Percentiles rank a stretch among this genome's conserved stretches.
Evolutionary conservation across 2,888 invertebrate species (phyloP).

Genomic region (Orchestes rusci): DNA sequence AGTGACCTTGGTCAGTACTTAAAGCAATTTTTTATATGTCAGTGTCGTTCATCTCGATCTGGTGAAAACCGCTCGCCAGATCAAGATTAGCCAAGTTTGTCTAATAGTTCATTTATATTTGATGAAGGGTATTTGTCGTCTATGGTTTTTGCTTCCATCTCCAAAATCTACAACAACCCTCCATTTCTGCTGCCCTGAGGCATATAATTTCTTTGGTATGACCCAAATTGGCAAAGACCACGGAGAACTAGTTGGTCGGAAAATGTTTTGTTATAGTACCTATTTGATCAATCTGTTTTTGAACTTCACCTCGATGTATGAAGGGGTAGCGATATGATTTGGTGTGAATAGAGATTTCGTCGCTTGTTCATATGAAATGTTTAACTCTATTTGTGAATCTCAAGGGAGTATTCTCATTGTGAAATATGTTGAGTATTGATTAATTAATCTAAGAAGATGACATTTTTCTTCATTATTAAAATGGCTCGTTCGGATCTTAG

Average conservation of each 20-base stretch:
- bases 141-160: neutral
- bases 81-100: neutral
- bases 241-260: neutral
- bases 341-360: neutral
- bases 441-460: neutral
- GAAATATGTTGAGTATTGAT: neutral
- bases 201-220: neutral
- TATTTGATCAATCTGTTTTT: neutral
- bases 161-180: neutral
- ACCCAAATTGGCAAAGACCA: neutral
- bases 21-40: conserved; percentile 3
- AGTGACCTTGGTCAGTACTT: neutral
- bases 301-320: neutral
- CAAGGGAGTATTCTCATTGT: neutral
- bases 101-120: neutral
- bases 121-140: neutral
- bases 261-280: neutral
- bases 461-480: neutral
- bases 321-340: neutral
- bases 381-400: neutral
- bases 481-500: neutral
- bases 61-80: neutral
- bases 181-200: neutral
- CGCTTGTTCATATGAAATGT: neutral
- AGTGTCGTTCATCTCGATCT: neutral